Conservation (phyloP, 2,888 invertebrate species). For the Metellina segmentata region DNA sequence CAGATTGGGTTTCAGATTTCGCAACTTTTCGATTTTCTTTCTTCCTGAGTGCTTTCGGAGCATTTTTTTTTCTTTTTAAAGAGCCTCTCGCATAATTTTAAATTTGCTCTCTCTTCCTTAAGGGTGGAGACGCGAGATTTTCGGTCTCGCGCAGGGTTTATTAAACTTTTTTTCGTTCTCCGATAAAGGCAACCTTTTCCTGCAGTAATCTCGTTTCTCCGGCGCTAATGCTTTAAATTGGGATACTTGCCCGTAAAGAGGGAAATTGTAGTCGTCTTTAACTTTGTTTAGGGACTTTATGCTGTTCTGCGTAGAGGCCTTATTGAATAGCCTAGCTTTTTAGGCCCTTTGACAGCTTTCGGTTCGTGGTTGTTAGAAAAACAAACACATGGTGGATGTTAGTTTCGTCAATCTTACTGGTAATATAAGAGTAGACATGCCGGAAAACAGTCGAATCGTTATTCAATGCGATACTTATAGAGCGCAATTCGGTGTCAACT, state of each 20-base stretch:
- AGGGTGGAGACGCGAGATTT: slow-evolving; percentile 4
- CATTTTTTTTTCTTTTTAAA: slow-evolving; percentile 61
- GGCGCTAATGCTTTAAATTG: slow-evolving; percentile 62
- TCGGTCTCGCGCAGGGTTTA: too few species aligned
- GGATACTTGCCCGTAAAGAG: neutral
- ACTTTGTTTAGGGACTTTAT: slow-evolving; percentile 47
- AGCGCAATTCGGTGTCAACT: too few species aligned
- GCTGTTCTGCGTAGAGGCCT: slow-evolving; percentile 17
- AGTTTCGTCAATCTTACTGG: too few species aligned
- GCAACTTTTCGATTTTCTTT: slow-evolving; percentile 22
- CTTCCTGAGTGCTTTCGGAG: neutral
- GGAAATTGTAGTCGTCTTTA: slow-evolving; percentile 60
- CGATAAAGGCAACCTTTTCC: slow-evolving; percentile 17
- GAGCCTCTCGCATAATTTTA: slow-evolving; percentile 21
- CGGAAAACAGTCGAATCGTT: too few species aligned
- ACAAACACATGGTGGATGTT: too few species aligned
- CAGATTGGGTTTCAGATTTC: slow-evolving; percentile 72
- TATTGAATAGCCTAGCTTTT: slow-evolving; percentile 19
- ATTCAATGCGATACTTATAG: too few species aligned
- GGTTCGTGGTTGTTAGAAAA: too few species aligned
- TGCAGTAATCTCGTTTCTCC: slow-evolving; percentile 65
- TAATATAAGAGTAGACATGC: too few species aligned
- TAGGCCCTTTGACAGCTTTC: neutral
- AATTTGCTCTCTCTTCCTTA: neutral
- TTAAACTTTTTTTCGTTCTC: neutral